These are phyloP conservation scores for Stigmatopora argus DNA, from an alignment of 2,113 vertebrate genomes.

Conservation along the genomic window DNA sequence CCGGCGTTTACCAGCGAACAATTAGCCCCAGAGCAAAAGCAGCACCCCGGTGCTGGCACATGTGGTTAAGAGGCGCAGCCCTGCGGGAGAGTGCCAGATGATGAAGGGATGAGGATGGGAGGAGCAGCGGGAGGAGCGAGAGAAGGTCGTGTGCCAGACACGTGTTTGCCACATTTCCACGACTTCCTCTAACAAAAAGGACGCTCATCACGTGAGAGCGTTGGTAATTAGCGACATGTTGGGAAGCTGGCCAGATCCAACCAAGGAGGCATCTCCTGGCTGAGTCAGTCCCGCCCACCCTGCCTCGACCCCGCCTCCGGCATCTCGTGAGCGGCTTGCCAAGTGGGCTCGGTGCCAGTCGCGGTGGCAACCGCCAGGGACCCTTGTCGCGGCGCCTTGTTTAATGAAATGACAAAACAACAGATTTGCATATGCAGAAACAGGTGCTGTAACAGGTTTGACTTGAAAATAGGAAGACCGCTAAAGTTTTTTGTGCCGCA, in stretches of 20 bases:
- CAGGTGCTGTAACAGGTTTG: slow-evolving; percentile 96
- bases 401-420: slow-evolving; percentile 94
- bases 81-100: slow-evolving; percentile 83
- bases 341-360: slow-evolving; percentile 73
- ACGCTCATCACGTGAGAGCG: slow-evolving; percentile 13
- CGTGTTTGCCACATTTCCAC: not conserved
- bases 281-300: slow-evolving; percentile 68
- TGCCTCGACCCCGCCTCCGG: slow-evolving; percentile 51
- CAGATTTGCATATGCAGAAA: slow-evolving; percentile 89
- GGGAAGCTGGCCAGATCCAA: slow-evolving; percentile 63
- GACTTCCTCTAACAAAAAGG: slow-evolving; percentile 77
- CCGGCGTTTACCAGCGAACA: slow-evolving; percentile 75
- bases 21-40: slow-evolving; percentile 86
- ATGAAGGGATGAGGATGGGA: slow-evolving; percentile 82
- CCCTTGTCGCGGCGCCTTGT: slow-evolving; percentile 66
- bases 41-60: slow-evolving; percentile 78
- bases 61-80: slow-evolving; percentile 77
- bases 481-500: slow-evolving; percentile 75
- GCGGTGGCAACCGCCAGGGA: slow-evolving; percentile 80
- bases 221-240: slow-evolving; percentile 46
- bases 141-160: slow-evolving; percentile 39
- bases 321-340: slow-evolving; percentile 57
- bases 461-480: slow-evolving; percentile 53
- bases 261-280: slow-evolving; percentile 59
- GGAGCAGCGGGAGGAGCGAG: slow-evolving; percentile 57